Base-by-base conservation (phyloP, 2,113 vertebrate genomes). In the Neofelis nebulosa region DNA sequence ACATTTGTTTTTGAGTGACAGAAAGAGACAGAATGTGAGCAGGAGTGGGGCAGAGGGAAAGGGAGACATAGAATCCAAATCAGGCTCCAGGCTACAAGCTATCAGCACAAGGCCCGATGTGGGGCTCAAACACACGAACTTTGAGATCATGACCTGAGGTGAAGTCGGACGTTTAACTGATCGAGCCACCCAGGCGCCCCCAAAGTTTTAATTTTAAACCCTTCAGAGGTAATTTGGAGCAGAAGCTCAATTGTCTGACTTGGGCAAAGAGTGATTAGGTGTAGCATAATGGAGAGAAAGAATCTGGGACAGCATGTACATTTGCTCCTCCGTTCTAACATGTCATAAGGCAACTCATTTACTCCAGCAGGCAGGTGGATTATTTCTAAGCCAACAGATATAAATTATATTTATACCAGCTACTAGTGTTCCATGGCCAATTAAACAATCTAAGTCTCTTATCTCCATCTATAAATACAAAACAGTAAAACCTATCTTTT, bases 391-490 rank as follows among this genome's bases (percentile, higher is more conserved):
- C 4, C 65, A 76, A 73, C 12, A 94, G 48, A 80, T 89, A 91
- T 66, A 81, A 84, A 89, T 88, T 12, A 50, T 82, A 87, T n/a
- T 41, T 91, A 81, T 82, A 61, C 63, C 36, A 88, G 8, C 68
- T 87, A 52, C 74, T 76, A 82, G 45, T 48, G 8, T 87, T 91
- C 92, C 13, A 68, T 73, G 18, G 18, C 21, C 71, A 83, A 4
- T 89, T 96, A 79, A 94, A 83, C 87, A 63, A 83, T 86, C 52
- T 81, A 86, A 80, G 4, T 38, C 73, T 78, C 50, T 8, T 13
- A 45, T 89, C n/a, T 88, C 66, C 15, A 86, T 61, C n/a, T 96
- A 9, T 92, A 71, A 85, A 90, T 93, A 92, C 13, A 94, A 33
- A 95, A 52, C 27, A 73, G 21, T 55, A 57, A 74, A 90, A 84